These are phyloP conservation scores for Endomychus coccineus DNA, from an alignment of 2,888 invertebrate genomes.

Conservation along the genomic window DNA sequence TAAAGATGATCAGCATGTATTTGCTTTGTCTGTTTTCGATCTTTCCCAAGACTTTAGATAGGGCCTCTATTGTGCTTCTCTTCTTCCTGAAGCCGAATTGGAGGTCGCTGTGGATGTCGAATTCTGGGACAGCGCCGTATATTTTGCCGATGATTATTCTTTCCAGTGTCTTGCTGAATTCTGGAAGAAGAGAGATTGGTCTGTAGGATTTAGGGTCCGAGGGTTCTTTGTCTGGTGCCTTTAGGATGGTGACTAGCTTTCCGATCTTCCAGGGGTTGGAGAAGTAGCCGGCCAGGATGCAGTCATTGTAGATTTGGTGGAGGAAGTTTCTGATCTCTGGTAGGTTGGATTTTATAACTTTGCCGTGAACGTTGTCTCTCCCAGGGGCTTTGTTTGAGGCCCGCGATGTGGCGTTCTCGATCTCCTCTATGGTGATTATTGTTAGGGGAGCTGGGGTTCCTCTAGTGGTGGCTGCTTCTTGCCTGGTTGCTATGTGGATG, in stretches of 20 bases:
- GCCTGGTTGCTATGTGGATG: too few relatives aligned
- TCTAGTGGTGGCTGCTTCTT: too few relatives aligned
- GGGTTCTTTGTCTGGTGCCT: neutral
- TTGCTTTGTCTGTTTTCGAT: neutral
- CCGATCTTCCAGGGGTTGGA: slow-evolving; percentile 5
- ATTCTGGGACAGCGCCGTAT: neutral
- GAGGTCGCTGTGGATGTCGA: neutral
- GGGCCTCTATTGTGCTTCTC: slow-evolving; percentile 6
- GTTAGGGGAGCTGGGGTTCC: too few relatives aligned
- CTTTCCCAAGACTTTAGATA: neutral
- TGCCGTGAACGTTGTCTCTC: too few relatives aligned
- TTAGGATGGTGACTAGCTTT: neutral
- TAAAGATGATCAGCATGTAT: slow-evolving; percentile 2
- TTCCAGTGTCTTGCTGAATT: slow-evolving; percentile 9
- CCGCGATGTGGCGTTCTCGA: too few relatives aligned
- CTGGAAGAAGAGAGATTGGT: slow-evolving; percentile 6
- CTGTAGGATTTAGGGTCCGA: slow-evolving; percentile 8
- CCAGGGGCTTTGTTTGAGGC: too few relatives aligned
- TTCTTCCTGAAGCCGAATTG: slow-evolving; percentile 8
- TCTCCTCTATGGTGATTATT: too few relatives aligned
- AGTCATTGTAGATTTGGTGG: slow-evolving; percentile 1
- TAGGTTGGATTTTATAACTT: too few relatives aligned
- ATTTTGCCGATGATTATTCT: slow-evolving; percentile 2
- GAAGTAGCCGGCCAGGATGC: slow-evolving; percentile 4
- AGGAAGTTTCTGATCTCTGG: too few relatives aligned